These are phyloP conservation scores for Stegana nigrithorax DNA, from an alignment of 2,888 invertebrate genomes.

Conservation along the genomic window DNA sequence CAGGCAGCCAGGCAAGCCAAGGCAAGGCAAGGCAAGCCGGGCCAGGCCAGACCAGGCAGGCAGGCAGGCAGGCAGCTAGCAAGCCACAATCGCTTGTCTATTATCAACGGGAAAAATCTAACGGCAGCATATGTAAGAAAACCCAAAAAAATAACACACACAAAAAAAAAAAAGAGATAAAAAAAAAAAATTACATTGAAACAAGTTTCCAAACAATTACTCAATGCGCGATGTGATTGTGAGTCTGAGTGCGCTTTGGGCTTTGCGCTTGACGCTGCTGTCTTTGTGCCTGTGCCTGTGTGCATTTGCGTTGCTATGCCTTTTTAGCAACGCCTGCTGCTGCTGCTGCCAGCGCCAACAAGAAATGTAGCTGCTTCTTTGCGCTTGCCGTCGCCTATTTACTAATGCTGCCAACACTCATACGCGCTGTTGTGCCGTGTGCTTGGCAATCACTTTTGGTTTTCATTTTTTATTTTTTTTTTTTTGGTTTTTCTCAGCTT, in stretches of 20 bases:
- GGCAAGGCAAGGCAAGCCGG: too few species aligned
- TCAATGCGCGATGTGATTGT: constrained; percentile 34
- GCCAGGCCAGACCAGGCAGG: too few species aligned
- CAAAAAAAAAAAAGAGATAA: not conserved
- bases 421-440: constrained; percentile 28
- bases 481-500: too few species aligned
- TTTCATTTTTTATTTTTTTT: too few species aligned
- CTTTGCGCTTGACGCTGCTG: not conserved
- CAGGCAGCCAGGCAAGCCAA: too few species aligned
- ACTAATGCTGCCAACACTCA: constrained; percentile 17
- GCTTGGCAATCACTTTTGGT: constrained; percentile 28
- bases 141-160: constrained; percentile 28
- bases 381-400: constrained; percentile 2
- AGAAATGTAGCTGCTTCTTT: too few species aligned
- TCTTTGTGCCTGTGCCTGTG: not conserved
- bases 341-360: not conserved
- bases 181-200: not conserved
- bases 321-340: not conserved
- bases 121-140: constrained; percentile 28
- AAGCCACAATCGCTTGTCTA: constrained; percentile 31
- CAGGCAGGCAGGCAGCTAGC: constrained; percentile 14
- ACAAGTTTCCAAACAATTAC: constrained; percentile 52
- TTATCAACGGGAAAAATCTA: constrained; percentile 55
- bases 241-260: not conserved
- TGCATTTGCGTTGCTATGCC: not conserved